These are phyloP conservation scores for Cheilinus undulatus DNA, from an alignment of 2,113 vertebrate species.

Conservation along the genomic window DNA sequence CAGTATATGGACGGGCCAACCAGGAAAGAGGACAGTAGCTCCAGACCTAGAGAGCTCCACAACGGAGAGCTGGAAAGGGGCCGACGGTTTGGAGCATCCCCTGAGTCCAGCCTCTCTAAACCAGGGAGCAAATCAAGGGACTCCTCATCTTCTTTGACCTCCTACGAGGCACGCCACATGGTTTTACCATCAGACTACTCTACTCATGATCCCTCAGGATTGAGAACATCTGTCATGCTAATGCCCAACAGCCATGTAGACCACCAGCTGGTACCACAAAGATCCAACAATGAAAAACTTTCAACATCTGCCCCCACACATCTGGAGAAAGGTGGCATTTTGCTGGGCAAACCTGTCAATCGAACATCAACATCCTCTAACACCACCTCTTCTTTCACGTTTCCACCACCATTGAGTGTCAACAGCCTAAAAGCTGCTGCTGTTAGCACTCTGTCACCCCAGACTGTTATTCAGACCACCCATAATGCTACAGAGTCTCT, in stretches of 20 bases:
- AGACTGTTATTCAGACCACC: conserved; percentile 96
- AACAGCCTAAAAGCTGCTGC: conserved; percentile 87
- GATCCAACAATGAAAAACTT: conserved; percentile 84
- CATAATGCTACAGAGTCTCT: conserved; percentile 91
- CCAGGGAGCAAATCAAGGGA: conserved; percentile 71
- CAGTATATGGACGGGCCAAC: conserved; percentile 88
- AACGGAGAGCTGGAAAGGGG: conserved; percentile 93
- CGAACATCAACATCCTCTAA: conserved; percentile 82
- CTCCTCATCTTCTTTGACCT: conserved; percentile 76
- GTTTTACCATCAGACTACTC: conserved; percentile 89
- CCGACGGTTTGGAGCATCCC: conserved; percentile 81
- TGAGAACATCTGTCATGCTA: conserved; percentile 92
- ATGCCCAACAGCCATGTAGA: conserved; percentile 90
- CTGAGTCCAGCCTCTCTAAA: conserved; percentile 69
- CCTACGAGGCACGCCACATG: conserved; percentile 90
- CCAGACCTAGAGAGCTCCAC: conserved; percentile 89
- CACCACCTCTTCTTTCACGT: conserved; percentile 84
- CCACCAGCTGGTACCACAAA: conserved; percentile 79
- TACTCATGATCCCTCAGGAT: conserved; percentile 86
- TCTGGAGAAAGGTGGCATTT: conserved; percentile 86
- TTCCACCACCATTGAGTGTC: conserved; percentile 86
- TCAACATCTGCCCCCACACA: conserved; percentile 82
- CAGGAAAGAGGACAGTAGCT: conserved; percentile 85
- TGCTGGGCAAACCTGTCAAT: conserved; percentile 88
- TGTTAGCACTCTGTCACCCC: conserved; percentile 87